Conservation (phyloP, 2,888 invertebrate species). For the Mythimna ferrago region DNA sequence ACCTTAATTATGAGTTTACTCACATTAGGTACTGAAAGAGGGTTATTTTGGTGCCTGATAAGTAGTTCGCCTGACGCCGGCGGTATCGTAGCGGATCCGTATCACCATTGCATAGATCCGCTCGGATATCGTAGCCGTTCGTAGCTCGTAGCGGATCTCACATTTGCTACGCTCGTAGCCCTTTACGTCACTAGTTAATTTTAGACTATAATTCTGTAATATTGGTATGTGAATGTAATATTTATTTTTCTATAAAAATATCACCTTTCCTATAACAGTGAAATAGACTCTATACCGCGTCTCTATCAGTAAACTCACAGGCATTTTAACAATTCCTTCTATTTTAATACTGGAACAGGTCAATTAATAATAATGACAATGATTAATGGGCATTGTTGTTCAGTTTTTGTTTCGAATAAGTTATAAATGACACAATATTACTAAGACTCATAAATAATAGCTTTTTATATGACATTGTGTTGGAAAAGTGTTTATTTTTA, state of each 20-base stretch:
- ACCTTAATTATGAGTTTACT: constrained; percentile 24
- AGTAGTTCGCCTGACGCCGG: neutral
- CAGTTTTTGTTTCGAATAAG: constrained; percentile 47
- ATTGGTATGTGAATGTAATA: constrained; percentile 8
- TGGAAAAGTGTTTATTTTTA: constrained; percentile 13
- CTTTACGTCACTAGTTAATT: neutral
- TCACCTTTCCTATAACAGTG: neutral
- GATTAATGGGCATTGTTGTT: constrained; percentile 47
- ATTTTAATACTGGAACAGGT: constrained; percentile 34
- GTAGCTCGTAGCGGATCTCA: constrained; percentile 34
- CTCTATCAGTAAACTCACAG: neutral
- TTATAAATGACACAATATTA: constrained; percentile 48
- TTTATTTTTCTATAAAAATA: neutral
- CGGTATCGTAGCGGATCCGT: constrained; percentile 41
- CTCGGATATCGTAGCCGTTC: constrained; percentile 38
- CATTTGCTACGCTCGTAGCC: constrained; percentile 30
- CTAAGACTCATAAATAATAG: constrained; percentile 29
- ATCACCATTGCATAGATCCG: constrained; percentile 24
- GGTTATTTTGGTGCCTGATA: constrained; percentile 5
- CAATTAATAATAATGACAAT: constrained; percentile 53
- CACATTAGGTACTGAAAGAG: constrained; percentile 15
- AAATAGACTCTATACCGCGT: neutral
- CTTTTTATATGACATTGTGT: constrained; percentile 2
- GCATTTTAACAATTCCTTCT: constrained; percentile 30
- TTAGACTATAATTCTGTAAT: neutral